Evolutionary conservation across 2,113 vertebrate species (phyloP), one percentile per base, ranked within the genome.

Genomic region (Procavia capensis): DNA sequence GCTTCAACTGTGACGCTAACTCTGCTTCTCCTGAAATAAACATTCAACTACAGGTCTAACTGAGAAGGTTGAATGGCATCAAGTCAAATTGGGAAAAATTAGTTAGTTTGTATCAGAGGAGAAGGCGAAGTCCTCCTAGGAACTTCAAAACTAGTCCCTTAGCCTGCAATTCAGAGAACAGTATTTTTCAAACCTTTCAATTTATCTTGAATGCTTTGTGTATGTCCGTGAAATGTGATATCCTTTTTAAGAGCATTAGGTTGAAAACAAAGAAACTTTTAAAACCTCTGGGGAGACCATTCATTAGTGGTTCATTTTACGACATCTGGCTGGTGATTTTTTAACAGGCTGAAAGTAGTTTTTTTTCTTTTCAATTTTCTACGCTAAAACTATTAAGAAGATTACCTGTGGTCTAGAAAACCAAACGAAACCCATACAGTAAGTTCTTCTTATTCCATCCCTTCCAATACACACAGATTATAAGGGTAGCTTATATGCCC

Each of bases 271-370:
- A 97, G 95, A 92, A 96, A 98, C 78, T 90, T 97, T 96, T 6
- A 96, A 96, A 95, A 80, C 96, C 91, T 94, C 93, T 17, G 79
- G 94, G 93, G 96, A 97, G 89, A 95, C 66, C 94, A 96, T 97
- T 97, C 96, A 96, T 96, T 97, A 98, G 94, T 92, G 94, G 95
- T 96, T 96, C 78, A 94, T 97, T 98, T 96, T 96, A 97, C 92
- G 96, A 94, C 96, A 98, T 97, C 96, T 98, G 96, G 96, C 89
- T 70, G 85, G 97, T 93, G 95, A 97, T 96, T 97, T 97, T 97
- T 94, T 93, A 97, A 97, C 41, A 94, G 87, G 66, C 81, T 94
- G 89, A 97, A 97, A 97, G 97, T 96, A 97, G 93, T 95, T 97
- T 93, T 90, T 95, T 95, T 94, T 96, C 95, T 94, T 94, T 97